Evolutionary conservation across 1,140 invertebrate species (phyloP).

Genomic region (Camponotus pennsylvanicus): DNA sequence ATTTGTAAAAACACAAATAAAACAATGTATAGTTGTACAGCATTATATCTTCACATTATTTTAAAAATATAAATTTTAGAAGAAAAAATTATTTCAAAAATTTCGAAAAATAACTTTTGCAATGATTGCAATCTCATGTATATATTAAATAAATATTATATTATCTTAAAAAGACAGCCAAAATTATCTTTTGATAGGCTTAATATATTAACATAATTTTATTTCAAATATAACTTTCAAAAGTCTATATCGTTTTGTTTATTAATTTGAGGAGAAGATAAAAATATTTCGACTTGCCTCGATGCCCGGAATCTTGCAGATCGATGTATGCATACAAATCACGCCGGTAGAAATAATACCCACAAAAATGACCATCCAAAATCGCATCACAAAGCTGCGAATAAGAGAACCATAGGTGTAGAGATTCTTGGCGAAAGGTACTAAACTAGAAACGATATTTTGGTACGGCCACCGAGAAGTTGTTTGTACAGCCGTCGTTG

Average conservation of each 20-base stretch:
- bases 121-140: neutral
- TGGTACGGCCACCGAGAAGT: constrained; percentile 29
- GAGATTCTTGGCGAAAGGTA: constrained; percentile 58
- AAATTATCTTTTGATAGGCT: neutral
- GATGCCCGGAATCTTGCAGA: constrained; percentile 87
- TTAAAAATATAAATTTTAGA: neutral
- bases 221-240: neutral
- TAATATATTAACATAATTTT: neutral
- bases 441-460: constrained; percentile 44
- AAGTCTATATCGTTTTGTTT: neutral
- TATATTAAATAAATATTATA: neutral
- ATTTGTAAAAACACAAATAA: neutral
- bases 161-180: neutral
- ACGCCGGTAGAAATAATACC: constrained; percentile 85
- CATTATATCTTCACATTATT: neutral
- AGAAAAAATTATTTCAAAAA: neutral
- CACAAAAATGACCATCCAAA: constrained; percentile 76
- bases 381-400: constrained; percentile 60
- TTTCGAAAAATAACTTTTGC: neutral
- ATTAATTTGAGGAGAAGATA: neutral
- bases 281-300: neutral
- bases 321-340: constrained; percentile 89
- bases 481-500: constrained; percentile 11
- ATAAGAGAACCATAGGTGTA: constrained; percentile 53
- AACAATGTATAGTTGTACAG: neutral